Evolutionary conservation across 1,140 invertebrate species (phyloP).

Genomic region (Trichonephila clavipes): DNA sequence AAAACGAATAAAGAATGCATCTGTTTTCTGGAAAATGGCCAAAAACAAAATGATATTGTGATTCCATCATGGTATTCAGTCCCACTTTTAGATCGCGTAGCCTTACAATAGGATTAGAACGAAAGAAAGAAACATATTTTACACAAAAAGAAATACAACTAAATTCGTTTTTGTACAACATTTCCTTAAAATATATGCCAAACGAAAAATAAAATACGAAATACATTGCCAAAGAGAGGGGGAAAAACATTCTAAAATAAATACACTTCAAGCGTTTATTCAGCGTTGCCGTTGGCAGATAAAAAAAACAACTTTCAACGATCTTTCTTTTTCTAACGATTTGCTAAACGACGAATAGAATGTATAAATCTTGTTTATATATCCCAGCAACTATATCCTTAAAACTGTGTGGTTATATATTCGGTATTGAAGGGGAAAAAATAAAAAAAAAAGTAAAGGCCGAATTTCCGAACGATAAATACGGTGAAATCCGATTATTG

Average conservation of each 20-base stretch:
- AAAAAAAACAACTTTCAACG: not conserved
- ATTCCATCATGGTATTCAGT: not conserved
- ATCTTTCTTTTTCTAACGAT: conserved; percentile 32
- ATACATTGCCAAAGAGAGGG: not conserved
- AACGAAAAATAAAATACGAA: not conserved
- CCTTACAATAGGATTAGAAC: conserved; percentile 24
- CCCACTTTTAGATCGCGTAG: not conserved
- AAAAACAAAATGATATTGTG: conserved; percentile 40
- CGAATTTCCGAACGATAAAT: conserved; percentile 41
- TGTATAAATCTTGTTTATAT: conserved; percentile 59
- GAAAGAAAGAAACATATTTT: not conserved
- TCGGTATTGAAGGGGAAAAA: not conserved
- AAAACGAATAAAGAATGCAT: not conserved
- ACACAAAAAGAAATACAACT: not conserved
- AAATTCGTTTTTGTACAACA: conserved; percentile 3
- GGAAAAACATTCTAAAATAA: not conserved
- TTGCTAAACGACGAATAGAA: conserved; percentile 44
- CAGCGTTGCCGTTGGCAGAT: conserved; percentile 5
- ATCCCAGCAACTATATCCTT: not conserved
- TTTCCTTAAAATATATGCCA: conserved; percentile 13
- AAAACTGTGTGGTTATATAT: conserved; percentile 49
- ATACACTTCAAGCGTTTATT: conserved; percentile 27
- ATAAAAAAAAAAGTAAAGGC: not conserved
- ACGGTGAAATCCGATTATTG: conserved; percentile 56
- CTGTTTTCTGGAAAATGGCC: not conserved